These are phyloP conservation scores for Hypolimnas misippus DNA, from an alignment of 2,888 invertebrate genomes.

Conservation along the genomic window DNA sequence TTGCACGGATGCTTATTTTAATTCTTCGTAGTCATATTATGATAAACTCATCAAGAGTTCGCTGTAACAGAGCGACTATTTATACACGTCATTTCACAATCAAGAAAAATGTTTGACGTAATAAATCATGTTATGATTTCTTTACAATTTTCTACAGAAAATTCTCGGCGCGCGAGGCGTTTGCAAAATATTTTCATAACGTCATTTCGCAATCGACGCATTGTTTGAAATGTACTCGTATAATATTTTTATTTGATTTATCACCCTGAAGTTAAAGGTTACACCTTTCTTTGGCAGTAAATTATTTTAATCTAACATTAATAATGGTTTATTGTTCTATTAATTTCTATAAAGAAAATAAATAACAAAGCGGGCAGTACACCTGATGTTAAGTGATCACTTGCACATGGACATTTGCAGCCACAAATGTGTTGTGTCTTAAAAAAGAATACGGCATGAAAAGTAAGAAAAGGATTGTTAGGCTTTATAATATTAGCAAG, in stretches of 20 bases:
- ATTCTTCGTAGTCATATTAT: not conserved
- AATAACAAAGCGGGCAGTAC: too few species aligned
- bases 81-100: not conserved
- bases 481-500: too few species aligned
- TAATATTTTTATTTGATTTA: not conserved
- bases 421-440: too few species aligned
- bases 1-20: too few species aligned
- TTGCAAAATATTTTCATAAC: conserved; percentile 10
- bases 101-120: conserved; percentile 2
- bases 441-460: too few species aligned
- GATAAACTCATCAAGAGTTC: not conserved
- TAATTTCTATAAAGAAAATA: too few species aligned
- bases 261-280: not conserved
- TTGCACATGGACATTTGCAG: too few species aligned
- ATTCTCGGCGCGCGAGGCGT: not conserved
- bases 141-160: not conserved
- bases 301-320: too few species aligned
- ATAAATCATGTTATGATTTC: conserved; percentile 1
- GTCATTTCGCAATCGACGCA: conserved; percentile 5
- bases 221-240: not conserved
- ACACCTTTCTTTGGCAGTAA: not conserved
- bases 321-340: too few species aligned
- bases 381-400: too few species aligned
- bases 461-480: too few species aligned
- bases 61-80: not conserved